phyloP scores from a whole-genome alignment of 2,888 invertebrate genomes.

The Brachycybe producta region DNA sequence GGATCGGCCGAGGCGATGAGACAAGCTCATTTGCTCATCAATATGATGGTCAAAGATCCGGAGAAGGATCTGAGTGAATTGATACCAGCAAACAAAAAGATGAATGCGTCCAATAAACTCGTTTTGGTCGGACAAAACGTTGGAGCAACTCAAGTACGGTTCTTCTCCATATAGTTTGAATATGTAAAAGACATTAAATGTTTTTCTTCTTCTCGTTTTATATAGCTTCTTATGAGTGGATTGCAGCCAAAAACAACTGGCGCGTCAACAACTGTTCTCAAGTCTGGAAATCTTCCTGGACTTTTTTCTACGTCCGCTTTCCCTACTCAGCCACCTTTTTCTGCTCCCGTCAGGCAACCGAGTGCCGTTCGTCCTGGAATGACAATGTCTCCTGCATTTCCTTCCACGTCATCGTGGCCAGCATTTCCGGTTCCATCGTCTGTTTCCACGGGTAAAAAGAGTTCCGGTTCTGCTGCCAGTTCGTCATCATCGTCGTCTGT shows the following conservation, averaged over 20 bases:
- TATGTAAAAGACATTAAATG: no score
- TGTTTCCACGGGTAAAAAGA: conserved; percentile 5
- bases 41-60: conserved; percentile 85
- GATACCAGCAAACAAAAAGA: background rate
- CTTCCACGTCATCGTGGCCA: conserved; percentile 4
- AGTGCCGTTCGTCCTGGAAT: conserved; percentile 10
- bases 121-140: no score
- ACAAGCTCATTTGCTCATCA: conserved; percentile 81
- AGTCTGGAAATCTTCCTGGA: conserved; percentile 9
- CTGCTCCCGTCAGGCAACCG: conserved; percentile 7
- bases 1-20: conserved; percentile 83
- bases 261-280: conserved; percentile 1
- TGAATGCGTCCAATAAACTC: no score
- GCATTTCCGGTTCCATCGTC: conserved; percentile 7
- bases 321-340: conserved; percentile 11
- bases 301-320: conserved; percentile 11
- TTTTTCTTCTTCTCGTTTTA: no score
- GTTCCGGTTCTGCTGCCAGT: background rate
- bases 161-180: no score
- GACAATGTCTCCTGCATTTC: conserved; percentile 1
- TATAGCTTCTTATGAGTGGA: background rate
- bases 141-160: no score
- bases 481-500: conserved; percentile 26
- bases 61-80: conserved; percentile 60
- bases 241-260: background rate